Percentiles rank a stretch among this genome's conserved stretches.
Conservation (phyloP, 2,797 vertebrate species). For the Danio tinwini region DNA sequence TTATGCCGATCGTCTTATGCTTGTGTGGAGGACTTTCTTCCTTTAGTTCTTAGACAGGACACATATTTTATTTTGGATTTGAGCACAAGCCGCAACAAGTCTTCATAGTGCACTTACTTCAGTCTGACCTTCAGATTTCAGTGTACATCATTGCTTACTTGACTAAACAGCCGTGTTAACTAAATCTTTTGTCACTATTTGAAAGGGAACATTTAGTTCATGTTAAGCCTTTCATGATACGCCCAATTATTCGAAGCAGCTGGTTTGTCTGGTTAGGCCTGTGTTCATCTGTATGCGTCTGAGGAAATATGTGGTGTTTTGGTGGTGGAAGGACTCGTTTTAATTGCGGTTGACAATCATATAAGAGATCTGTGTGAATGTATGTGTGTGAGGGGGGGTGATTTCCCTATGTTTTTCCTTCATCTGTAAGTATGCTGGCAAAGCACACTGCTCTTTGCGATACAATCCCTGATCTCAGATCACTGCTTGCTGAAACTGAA, state of each 20-base stretch:
- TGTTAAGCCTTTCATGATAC: background rate
- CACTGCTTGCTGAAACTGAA: constrained; percentile 6
- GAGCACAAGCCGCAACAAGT: constrained; percentile 33
- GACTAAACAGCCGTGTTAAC: background rate
- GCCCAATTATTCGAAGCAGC: background rate
- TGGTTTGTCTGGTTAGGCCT: constrained; percentile 35
- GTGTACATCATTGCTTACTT: constrained; percentile 1
- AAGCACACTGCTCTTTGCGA: constrained; percentile 8
- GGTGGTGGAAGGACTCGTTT: background rate
- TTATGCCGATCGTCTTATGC: constrained; percentile 7
- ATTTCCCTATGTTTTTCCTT: background rate
- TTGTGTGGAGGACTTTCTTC: background rate
- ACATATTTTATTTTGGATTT: constrained; percentile 1
- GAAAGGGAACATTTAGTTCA: background rate
- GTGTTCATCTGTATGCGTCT: background rate
- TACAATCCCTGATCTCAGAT: background rate
- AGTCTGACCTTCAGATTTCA: constrained; percentile 2
- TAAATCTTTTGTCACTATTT: background rate
- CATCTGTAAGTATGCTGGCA: background rate
- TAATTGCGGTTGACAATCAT: background rate
- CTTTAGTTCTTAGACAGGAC: background rate
- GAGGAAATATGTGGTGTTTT: background rate
- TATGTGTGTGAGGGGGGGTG: background rate
- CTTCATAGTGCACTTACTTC: background rate
- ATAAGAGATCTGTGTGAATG: background rate